Percentiles rank a stretch among this genome's conserved stretches.
phyloP scores from a whole-genome alignment of 92 coral and sea anemone species.

The Isaurus tuberculatus region DNA sequence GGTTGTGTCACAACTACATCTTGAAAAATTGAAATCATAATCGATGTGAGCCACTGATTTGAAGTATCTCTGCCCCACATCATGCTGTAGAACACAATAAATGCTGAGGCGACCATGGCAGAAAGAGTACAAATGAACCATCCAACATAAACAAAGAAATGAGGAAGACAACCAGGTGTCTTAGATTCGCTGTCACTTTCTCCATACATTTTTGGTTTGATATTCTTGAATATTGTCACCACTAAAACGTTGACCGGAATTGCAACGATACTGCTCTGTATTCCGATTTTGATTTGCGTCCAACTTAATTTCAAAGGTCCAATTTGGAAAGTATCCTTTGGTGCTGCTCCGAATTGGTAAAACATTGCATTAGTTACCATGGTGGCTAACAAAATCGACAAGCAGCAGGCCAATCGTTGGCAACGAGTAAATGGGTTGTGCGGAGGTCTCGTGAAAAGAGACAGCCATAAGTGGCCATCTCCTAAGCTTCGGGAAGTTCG shows the following conservation, averaged over 20 bases:
- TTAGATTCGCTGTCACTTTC: slow-evolving; percentile 28
- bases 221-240: slow-evolving; percentile 78
- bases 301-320: slow-evolving; percentile 86
- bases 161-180: slow-evolving; percentile 79
- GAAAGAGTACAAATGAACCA: slow-evolving; percentile 82
- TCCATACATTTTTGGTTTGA: slow-evolving; percentile 46
- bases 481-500: slow-evolving; percentile 80
- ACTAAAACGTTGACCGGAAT: slow-evolving; percentile 85
- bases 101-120: slow-evolving; percentile 72
- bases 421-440: slow-evolving; percentile 87
- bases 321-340: slow-evolving; percentile 78
- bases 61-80: slow-evolving; percentile 92
- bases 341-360: slow-evolving; percentile 80
- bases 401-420: slow-evolving; percentile 82
- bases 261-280: slow-evolving; percentile 89
- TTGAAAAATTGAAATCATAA: slow-evolving; percentile 89
- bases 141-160: slow-evolving; percentile 73
- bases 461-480: slow-evolving; percentile 87
- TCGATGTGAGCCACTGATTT: slow-evolving; percentile 88
- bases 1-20: slow-evolving; percentile 87
- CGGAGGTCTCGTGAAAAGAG: slow-evolving; percentile 84
- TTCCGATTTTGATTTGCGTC: slow-evolving; percentile 88
- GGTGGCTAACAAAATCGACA: slow-evolving; percentile 82
- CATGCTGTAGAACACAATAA: slow-evolving; percentile 84
- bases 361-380: slow-evolving; percentile 96